Conservation (phyloP, 30 jellyfish, hydroid and myxozoan genomes). For the Hydra vulgaris region DNA sequence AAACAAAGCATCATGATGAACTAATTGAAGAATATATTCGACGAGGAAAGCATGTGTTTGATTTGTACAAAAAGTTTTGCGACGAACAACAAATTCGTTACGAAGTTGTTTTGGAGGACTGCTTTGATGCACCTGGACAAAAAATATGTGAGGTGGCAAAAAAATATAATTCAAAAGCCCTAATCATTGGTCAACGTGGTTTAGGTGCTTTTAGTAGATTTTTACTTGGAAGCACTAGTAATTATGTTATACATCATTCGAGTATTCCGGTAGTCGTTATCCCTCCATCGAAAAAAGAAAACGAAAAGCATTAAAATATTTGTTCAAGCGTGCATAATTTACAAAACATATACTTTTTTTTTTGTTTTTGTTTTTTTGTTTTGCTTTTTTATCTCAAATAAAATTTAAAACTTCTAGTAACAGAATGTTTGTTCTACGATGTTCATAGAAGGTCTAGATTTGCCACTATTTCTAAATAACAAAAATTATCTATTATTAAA, state of each 20-base stretch:
- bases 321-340: too few species aligned
- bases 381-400: too few species aligned
- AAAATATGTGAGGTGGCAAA: slow-evolving; percentile 18
- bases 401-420: too few species aligned
- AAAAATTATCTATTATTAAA: too few species aligned
- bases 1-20: background rate
- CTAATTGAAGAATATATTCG: background rate
- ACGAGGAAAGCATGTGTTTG: slow-evolving; percentile 8
- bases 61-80: slow-evolving; percentile 1
- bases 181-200: slow-evolving; percentile 30
- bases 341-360: too few species aligned
- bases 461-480: too few species aligned
- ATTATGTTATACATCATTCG: slow-evolving; percentile 27
- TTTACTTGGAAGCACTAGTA: slow-evolving; percentile 28
- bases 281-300: background rate
- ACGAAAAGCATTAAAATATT: background rate
- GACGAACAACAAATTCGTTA: slow-evolving; percentile 2
- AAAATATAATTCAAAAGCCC: slow-evolving; percentile 10
- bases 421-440: too few species aligned
- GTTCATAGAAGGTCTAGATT: too few species aligned
- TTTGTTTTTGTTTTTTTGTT: too few species aligned
- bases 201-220: slow-evolving; percentile 18
- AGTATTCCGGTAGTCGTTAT: slow-evolving; percentile 20
- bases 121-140: slow-evolving; percentile 28
- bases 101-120: slow-evolving; percentile 7